These are phyloP conservation scores for Diploscapter pachys DNA, from an alignment of 1,140 invertebrate genomes.

Conservation along the genomic window DNA sequence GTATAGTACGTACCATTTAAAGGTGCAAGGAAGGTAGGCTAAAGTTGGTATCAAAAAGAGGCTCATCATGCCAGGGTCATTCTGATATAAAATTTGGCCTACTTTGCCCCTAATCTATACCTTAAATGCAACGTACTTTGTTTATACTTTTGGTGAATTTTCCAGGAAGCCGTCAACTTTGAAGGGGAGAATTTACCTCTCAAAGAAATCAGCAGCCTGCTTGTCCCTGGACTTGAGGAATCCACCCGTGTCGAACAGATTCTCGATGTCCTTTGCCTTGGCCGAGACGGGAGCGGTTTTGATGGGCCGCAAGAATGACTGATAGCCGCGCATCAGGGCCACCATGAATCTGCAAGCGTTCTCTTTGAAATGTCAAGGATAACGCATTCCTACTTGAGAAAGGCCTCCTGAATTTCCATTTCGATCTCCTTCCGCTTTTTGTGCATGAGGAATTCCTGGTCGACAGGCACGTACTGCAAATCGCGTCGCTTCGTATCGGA, in stretches of 20 bases:
- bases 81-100: no score
- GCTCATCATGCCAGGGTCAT: no score
- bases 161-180: neutral
- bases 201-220: slow-evolving; percentile 49
- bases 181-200: slow-evolving; percentile 5
- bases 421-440: slow-evolving; percentile 66
- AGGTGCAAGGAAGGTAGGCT: no score
- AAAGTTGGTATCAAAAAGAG: no score
- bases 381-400: slow-evolving; percentile 66
- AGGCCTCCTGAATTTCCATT: slow-evolving; percentile 91
- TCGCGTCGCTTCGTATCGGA: no score
- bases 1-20: neutral
- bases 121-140: neutral
- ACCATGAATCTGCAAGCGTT: slow-evolving; percentile 76
- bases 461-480: slow-evolving; percentile 33
- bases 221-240: slow-evolving; percentile 64
- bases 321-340: slow-evolving; percentile 83
- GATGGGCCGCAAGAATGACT: slow-evolving; percentile 83
- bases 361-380: slow-evolving; percentile 6
- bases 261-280: slow-evolving; percentile 82
- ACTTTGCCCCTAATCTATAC: no score
- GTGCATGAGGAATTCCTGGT: slow-evolving; percentile 36
- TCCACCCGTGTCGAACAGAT: slow-evolving; percentile 87
- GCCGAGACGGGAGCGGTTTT: slow-evolving; percentile 86
- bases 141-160: neutral